Percentiles rank a stretch among this genome's conserved stretches.
These are phyloP conservation scores for Gymnothorax reevesii DNA, from an alignment of 2,797 vertebrate species.

Conservation along the genomic window DNA sequence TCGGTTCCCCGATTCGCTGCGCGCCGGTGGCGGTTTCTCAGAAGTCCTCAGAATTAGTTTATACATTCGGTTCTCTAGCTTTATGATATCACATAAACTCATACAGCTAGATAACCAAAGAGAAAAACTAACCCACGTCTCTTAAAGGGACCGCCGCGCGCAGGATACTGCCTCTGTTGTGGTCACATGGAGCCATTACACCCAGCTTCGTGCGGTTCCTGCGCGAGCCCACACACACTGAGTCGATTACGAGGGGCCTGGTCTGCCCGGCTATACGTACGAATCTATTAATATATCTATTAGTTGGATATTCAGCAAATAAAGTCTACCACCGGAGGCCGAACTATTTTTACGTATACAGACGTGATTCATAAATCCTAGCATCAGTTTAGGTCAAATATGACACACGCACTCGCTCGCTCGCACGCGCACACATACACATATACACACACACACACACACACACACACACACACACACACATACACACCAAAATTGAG, in stretches of 20 bases:
- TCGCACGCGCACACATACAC: not conserved
- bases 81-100: constrained; percentile 94
- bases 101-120: constrained; percentile 85
- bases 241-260: not conserved
- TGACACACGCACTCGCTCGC: not conserved
- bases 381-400: not conserved
- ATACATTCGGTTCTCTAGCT: constrained; percentile 99
- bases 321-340: not conserved
- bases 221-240: constrained; percentile 9
- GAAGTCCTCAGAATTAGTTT: constrained; percentile 81
- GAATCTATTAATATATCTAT: not conserved
- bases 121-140: constrained; percentile 77
- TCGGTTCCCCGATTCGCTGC: not conserved
- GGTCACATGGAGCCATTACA: constrained; percentile 79
- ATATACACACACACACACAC: not conserved
- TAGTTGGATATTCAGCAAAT: not conserved
- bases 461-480: not conserved
- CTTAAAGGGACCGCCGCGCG: constrained; percentile 79
- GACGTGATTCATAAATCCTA: not conserved
- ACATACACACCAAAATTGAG: not conserved
- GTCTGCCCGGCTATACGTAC: not conserved
- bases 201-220: not conserved
- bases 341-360: not conserved
- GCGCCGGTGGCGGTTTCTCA: constrained; percentile 8
- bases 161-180: constrained; percentile 72